phyloP scores from a whole-genome alignment of 2,888 invertebrate species.

The Caradrina kadenii region DNA sequence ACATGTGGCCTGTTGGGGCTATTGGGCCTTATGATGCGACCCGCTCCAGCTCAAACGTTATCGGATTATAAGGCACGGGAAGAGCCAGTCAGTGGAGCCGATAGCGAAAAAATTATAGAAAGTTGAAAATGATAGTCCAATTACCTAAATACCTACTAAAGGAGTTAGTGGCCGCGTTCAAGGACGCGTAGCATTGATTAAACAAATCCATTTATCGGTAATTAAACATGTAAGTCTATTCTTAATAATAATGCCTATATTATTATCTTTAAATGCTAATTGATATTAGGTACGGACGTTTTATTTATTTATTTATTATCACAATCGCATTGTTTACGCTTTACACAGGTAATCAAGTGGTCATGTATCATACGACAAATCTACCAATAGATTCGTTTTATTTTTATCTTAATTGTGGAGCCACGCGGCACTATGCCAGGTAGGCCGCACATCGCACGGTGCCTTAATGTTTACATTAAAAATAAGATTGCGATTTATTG shows the following conservation, averaged over 20 bases:
- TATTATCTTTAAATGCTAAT: conserved; percentile 32
- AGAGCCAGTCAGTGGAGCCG: not conserved
- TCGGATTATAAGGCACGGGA: not conserved
- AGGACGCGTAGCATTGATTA: conserved; percentile 36
- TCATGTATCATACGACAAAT: conserved; percentile 45
- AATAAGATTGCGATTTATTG: conserved; percentile 37
- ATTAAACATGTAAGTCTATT: conserved; percentile 24
- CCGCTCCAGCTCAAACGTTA: not conserved
- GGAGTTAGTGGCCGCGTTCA: conserved; percentile 30
- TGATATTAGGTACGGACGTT: conserved; percentile 14
- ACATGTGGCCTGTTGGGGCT: conserved; percentile 9
- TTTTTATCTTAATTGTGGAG: conserved; percentile 36
- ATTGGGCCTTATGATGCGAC: not conserved
- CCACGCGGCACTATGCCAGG: conserved; percentile 43
- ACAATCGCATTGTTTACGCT: conserved; percentile 47
- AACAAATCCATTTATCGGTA: conserved; percentile 39
- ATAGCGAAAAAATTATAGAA: conserved; percentile 1
- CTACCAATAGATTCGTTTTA: conserved; percentile 41
- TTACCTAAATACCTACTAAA: conserved; percentile 14
- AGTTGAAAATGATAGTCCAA: conserved; percentile 13
- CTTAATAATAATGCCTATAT: conserved; percentile 11
- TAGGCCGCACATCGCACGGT: conserved; percentile 25
- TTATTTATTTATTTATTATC: conserved; percentile 46
- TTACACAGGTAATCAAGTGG: conserved; percentile 26
- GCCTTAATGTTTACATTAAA: conserved; percentile 18